phyloP scores from a whole-genome alignment of 2,797 vertebrate genomes.

The Monodelphis domestica region DNA sequence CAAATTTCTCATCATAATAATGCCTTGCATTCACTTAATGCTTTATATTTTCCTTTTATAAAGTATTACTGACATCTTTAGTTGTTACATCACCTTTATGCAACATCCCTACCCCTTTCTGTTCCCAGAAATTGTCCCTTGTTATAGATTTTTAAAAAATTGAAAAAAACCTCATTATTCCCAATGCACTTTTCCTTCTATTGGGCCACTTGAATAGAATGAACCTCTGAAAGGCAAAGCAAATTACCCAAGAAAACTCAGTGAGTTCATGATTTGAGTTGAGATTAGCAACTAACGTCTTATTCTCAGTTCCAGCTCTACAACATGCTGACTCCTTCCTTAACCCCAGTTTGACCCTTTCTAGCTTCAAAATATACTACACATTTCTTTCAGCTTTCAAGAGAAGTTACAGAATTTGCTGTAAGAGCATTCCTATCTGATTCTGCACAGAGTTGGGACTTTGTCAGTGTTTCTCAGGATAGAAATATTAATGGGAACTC shows the following conservation, averaged over 20 bases:
- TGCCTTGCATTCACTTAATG: neutral
- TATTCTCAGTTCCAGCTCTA: neutral
- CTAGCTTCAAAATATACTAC: neutral
- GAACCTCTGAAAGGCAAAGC: neutral
- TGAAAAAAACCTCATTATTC: neutral
- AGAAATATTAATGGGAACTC: neutral
- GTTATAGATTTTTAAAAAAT: neutral
- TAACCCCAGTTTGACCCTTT: neutral
- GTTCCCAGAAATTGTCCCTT: neutral
- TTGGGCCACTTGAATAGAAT: neutral
- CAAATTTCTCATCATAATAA: neutral
- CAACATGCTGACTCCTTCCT: neutral
- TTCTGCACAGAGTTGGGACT: neutral
- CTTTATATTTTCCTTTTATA: neutral
- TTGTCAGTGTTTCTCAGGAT: neutral
- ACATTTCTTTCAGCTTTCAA: conserved; percentile 13
- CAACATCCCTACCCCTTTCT: neutral
- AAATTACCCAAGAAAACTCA: neutral
- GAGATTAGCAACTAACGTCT: neutral
- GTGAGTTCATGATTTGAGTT: neutral
- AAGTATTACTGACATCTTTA: neutral
- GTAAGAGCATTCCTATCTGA: neutral
- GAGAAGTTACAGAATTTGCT: neutral
- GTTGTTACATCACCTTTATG: neutral
- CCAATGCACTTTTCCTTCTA: neutral